A percentile compares a stretch with the other conserved stretches of the same genome.
These are phyloP conservation scores for Loxodonta africana DNA, from an alignment of 2,113 vertebrate species.

Conservation along the genomic window DNA sequence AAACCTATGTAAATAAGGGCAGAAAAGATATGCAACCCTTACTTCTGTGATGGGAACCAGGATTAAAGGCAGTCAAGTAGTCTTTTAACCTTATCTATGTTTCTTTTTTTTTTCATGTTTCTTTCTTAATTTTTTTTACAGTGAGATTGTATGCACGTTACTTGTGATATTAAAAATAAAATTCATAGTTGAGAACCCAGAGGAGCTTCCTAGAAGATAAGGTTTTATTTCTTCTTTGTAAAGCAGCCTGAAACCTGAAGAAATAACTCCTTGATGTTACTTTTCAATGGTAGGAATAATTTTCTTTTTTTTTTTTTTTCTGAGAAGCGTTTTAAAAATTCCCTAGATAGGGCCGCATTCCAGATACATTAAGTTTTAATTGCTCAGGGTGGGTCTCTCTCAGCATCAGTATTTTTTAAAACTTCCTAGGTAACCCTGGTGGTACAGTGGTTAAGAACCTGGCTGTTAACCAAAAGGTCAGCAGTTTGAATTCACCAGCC, in stretches of 20 bases:
- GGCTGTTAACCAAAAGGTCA: too few relatives aligned
- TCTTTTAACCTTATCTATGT: not conserved
- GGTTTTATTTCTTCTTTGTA: not conserved
- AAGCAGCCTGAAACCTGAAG: not conserved
- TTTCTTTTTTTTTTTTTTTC: not conserved
- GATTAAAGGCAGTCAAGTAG: not conserved
- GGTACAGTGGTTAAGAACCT: too few relatives aligned
- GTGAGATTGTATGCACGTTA: not conserved
- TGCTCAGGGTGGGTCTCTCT: not conserved
- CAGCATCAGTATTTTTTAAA: not conserved
- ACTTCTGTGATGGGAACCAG: not conserved
- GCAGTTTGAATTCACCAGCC: too few relatives aligned
- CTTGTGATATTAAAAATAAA: not conserved
- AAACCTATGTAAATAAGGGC: not conserved
- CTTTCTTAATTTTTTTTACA: not conserved
- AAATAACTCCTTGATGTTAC: not conserved
- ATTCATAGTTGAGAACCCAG: not conserved
- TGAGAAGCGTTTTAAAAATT: not conserved
- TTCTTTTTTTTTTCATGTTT: not conserved
- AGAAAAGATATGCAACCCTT: not conserved
- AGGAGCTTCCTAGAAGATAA: not conserved
- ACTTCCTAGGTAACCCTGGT: too few relatives aligned
- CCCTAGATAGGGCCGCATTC: not conserved
- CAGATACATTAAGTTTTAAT: not conserved
- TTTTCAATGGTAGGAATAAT: not conserved